Base-by-base conservation (phyloP, 2,113 vertebrate genomes). In the Alosa alosa region DNA sequence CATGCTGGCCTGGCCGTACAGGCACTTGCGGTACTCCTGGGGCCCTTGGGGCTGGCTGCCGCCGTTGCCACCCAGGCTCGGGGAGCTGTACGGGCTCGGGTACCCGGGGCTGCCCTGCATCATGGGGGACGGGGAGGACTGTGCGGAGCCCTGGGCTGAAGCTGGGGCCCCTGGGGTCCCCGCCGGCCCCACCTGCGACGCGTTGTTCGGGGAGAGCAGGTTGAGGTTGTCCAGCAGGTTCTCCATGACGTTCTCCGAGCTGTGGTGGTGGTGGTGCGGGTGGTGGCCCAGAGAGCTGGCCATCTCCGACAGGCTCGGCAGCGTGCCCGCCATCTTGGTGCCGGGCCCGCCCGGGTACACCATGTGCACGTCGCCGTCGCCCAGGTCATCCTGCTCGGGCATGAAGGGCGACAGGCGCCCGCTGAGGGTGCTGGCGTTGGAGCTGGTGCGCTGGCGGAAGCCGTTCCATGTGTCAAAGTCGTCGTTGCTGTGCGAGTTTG, bases 201-300 rank as follows among this genome's bases (percentile, higher is more conserved):
- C 93, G 10, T 97, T 96, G 84, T 97, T 98, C 41, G 98, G 97
- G 0, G 98, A 98, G 60, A 99, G 95, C 87, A 99, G 95, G 87
- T 99, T 99, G 85, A 99, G 96, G 90, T 99, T 99, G 94, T 98
- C 98, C 95, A 99, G 89, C 78, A 99, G 97, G 92, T 97, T 98
- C 91, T 99, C 98, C 98, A 99, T 99, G 47, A 95, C 93, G 81
- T 98, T 98, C 93, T 99, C 98, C 0, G 98, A 96, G 89, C 94
- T 96, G 87, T 93, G 89, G 84, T 85, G 83, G 41, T 64, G 83
- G 55, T 84, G 82, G 47, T 83, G 64, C 41, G 41, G 41, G 25
- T 22, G 20, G 86, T 88, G 95, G 86, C 93, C 93, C 85, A 96
- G 86, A 6, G 95, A 94, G 64, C 94, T 89, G 49, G 97, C 96